phyloP scores from a whole-genome alignment of 2,113 vertebrate species.

The Brienomyrus longianalis region DNA sequence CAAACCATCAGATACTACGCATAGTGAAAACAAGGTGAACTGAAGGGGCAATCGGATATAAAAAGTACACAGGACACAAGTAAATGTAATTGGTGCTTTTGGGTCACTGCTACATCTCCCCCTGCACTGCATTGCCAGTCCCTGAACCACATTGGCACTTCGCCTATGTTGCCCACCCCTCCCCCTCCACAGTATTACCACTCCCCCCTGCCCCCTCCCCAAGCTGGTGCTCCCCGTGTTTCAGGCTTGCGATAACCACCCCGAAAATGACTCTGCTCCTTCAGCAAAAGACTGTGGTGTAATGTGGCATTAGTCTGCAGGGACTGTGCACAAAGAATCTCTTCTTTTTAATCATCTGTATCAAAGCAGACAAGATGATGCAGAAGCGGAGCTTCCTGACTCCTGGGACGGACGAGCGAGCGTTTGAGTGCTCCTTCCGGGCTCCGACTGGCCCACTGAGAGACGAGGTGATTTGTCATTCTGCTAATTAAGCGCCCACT shows the following conservation, averaged over 20 bases:
- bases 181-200: background rate
- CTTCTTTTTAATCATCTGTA: constrained; percentile 60
- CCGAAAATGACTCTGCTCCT: constrained; percentile 29
- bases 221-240: background rate
- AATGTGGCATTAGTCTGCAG: constrained; percentile 30
- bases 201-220: background rate
- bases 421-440: constrained; percentile 42
- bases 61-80: background rate
- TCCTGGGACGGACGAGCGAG: constrained; percentile 40
- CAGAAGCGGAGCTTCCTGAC: constrained; percentile 41
- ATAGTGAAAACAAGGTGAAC: no score
- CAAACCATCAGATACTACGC: background rate
- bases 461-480: constrained; percentile 54
- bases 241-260: background rate
- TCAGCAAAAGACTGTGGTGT: constrained; percentile 38
- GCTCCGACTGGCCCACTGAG: constrained; percentile 34
- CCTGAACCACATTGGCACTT: no score
- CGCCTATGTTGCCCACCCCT: no score
- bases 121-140: no score
- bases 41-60: no score
- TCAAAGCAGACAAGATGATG: constrained; percentile 56
- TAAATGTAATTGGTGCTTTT: background rate
- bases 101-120: background rate
- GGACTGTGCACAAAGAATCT: constrained; percentile 43
- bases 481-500: constrained; percentile 48